These are phyloP conservation scores for Buceros bicornis DNA, from an alignment of 2,797 vertebrate genomes.

Conservation along the genomic window DNA sequence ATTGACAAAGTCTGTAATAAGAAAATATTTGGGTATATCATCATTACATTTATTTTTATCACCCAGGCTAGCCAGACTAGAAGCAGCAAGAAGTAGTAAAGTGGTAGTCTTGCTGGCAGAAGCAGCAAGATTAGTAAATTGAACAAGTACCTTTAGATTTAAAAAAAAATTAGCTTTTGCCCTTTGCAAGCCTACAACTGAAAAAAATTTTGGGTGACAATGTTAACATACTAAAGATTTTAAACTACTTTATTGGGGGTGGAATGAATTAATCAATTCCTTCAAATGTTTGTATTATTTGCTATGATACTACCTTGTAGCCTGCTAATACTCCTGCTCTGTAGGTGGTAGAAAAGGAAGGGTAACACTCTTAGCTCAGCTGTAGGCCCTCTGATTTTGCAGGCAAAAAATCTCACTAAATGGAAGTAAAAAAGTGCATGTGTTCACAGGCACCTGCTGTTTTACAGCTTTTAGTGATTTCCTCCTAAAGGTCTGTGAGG, in stretches of 20 bases:
- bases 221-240: background rate
- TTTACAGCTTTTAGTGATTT: background rate
- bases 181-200: background rate
- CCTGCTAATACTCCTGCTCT: background rate
- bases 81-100: background rate
- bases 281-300: background rate
- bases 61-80: background rate
- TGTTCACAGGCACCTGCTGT: background rate
- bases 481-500: background rate
- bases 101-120: background rate
- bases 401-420: background rate
- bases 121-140: background rate
- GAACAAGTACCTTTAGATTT: background rate
- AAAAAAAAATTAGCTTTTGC: background rate
- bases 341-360: background rate
- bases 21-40: background rate
- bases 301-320: background rate
- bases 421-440: background rate
- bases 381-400: background rate
- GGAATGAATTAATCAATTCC: background rate
- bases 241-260: background rate
- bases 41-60: background rate
- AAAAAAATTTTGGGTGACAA: background rate
- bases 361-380: background rate
- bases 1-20: conserved; percentile 16